phyloP scores from a whole-genome alignment of 2,797 vertebrate genomes.

The Aldrovandia affinis region DNA sequence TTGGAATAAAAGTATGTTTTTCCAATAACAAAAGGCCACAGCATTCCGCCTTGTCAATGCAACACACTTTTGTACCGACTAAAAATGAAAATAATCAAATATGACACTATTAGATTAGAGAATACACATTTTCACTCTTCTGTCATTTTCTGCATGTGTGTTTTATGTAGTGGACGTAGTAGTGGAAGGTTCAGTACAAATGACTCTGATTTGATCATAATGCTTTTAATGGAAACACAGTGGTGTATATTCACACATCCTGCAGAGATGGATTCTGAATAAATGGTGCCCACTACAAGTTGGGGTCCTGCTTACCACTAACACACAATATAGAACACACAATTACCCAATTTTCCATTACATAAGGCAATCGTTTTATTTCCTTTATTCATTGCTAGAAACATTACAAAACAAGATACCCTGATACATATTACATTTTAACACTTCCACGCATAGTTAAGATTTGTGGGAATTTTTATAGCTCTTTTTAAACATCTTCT shows the following conservation, averaged over 20 bases:
- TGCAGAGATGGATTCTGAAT: conserved; percentile 18
- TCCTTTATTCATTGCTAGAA: neutral
- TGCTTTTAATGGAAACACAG: conserved; percentile 29
- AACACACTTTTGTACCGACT: neutral
- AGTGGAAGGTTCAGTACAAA: conserved; percentile 5
- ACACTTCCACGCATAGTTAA: neutral
- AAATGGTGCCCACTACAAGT: conserved; percentile 16
- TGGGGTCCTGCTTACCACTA: neutral
- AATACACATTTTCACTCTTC: no score
- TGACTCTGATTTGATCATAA: conserved; percentile 28
- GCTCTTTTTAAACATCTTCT: neutral
- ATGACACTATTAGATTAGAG: no score
- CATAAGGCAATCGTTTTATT: neutral
- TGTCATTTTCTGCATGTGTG: neutral
- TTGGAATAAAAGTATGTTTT: neutral
- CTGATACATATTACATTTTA: neutral
- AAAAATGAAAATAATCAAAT: no score
- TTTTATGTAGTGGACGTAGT: conserved; percentile 5
- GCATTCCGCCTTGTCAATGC: neutral
- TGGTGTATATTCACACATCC: conserved; percentile 16
- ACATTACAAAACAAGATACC: neutral
- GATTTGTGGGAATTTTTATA: neutral
- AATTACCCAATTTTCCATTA: conserved; percentile 6
- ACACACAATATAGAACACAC: conserved; percentile 7
- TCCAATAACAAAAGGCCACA: neutral